Percentiles rank a stretch among this genome's conserved stretches.
These are phyloP conservation scores for Leptinotarsa peninsularis DNA, from an alignment of 2,888 invertebrate genomes.

Conservation along the genomic window DNA sequence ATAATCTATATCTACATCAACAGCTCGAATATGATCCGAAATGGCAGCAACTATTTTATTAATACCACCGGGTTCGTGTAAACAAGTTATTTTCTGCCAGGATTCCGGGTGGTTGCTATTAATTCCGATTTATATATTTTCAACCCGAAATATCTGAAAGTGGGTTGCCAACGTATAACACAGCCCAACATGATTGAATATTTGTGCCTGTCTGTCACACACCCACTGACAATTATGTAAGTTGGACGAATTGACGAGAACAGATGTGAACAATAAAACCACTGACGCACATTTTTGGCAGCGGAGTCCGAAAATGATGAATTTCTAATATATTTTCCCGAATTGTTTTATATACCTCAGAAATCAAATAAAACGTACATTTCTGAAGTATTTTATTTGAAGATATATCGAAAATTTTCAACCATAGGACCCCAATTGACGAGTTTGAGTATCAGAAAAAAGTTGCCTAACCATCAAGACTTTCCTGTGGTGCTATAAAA, in stretches of 20 bases:
- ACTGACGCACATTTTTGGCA: neutral
- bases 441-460: no score
- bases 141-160: neutral
- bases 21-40: slow-evolving; percentile 3
- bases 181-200: neutral
- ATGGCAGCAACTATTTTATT: neutral
- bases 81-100: slow-evolving; percentile 15
- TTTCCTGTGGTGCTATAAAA: neutral
- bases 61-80: neutral
- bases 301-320: neutral
- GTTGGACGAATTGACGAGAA: neutral
- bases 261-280: no score
- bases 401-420: no score
- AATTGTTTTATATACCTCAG: neutral
- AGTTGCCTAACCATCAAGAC: no score
- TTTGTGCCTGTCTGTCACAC: neutral
- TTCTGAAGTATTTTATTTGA: neutral
- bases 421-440: no score
- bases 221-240: neutral
- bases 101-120: slow-evolving; percentile 10
- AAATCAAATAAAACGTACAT: neutral
- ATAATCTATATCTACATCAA: slow-evolving; percentile 13
- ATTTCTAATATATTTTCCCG: no score
- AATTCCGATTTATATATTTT: slow-evolving; percentile 3
- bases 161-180: neutral